A percentile compares a stretch with the other conserved stretches of the same genome.
Evolutionary conservation across 2,797 vertebrate species (phyloP).

Genomic region (Propithecus perrieri): DNA sequence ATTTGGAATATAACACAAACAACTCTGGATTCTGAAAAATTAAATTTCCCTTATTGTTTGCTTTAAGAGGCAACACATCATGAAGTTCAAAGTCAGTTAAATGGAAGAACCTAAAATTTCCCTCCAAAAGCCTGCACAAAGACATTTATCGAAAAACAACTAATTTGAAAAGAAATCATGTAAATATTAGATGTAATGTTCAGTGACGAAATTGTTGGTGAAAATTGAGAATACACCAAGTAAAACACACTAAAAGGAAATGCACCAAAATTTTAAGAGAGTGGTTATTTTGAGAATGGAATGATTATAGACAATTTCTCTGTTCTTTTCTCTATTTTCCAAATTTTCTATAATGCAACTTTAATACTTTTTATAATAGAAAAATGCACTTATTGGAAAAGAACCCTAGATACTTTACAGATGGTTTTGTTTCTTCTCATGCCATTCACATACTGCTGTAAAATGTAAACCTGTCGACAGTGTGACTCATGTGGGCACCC

Average conservation of each 20-base stretch:
- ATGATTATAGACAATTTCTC: slow-evolving; percentile 58
- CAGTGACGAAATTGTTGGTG: not conserved
- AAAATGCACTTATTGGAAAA: slow-evolving; percentile 54
- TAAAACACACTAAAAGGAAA: not conserved
- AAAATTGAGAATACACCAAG: slow-evolving; percentile 47
- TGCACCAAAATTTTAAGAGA: slow-evolving; percentile 12
- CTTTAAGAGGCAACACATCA: slow-evolving; percentile 35
- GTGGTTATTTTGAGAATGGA: not conserved
- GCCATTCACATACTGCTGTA: slow-evolving; percentile 4
- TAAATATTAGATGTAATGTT: not conserved
- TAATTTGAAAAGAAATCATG: slow-evolving; percentile 52
- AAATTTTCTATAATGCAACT: slow-evolving; percentile 57
- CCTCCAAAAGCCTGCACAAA: not conserved
- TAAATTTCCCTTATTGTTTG: slow-evolving; percentile 64
- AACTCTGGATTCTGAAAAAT: slow-evolving; percentile 56
- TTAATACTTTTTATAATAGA: slow-evolving; percentile 58
- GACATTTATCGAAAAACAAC: slow-evolving; percentile 13
- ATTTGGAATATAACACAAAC: slow-evolving; percentile 60
- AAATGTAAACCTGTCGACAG: slow-evolving; percentile 42
- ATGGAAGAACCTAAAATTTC: not conserved
- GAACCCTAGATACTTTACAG: slow-evolving; percentile 35
- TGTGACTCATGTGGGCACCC: not conserved
- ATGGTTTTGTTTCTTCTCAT: slow-evolving; percentile 53
- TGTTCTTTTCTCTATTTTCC: slow-evolving; percentile 61
- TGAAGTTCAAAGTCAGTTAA: slow-evolving; percentile 64